phyloP scores from a whole-genome alignment of 1,140 invertebrate species.

The Contarinia nasturtii region DNA sequence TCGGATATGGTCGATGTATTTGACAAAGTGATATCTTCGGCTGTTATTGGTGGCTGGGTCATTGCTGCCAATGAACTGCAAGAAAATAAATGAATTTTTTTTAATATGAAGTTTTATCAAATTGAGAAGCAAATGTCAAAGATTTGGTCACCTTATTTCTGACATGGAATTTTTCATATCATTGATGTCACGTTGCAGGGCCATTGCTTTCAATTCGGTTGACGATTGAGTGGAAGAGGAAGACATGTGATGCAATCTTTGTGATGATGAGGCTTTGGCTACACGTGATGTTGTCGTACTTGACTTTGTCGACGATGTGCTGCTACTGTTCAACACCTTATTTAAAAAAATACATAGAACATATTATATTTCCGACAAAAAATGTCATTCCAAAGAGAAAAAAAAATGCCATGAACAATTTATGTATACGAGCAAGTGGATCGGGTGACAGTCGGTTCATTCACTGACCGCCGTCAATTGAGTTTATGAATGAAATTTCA shows the following conservation, averaged over 20 bases:
- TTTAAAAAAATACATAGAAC: background rate
- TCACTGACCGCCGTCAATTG: too few species aligned
- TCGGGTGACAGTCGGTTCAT: too few species aligned
- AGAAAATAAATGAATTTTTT: background rate
- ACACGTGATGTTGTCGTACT: slow-evolving; percentile 29
- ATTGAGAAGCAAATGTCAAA: too few species aligned
- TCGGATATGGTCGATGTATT: slow-evolving; percentile 9
- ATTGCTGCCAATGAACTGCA: slow-evolving; percentile 2
- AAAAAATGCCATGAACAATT: background rate
- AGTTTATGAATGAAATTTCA: too few species aligned
- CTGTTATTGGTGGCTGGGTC: slow-evolving; percentile 6
- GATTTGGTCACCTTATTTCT: slow-evolving; percentile 45
- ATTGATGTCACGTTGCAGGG: slow-evolving; percentile 50
- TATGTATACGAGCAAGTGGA: background rate
- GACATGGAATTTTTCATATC: slow-evolving; percentile 58
- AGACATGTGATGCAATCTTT: slow-evolving; percentile 24
- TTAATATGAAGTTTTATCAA: too few species aligned
- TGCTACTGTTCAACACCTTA: slow-evolving; percentile 20
- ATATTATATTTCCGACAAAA: background rate
- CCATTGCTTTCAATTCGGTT: slow-evolving; percentile 45
- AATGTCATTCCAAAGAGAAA: background rate
- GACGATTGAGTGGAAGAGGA: slow-evolving; percentile 27
- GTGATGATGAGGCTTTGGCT: slow-evolving; percentile 32
- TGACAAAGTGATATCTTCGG: slow-evolving; percentile 9
- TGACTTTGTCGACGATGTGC: slow-evolving; percentile 1